phyloP scores from a whole-genome alignment of 2,888 invertebrate species.

The Catocala sponsa region DNA sequence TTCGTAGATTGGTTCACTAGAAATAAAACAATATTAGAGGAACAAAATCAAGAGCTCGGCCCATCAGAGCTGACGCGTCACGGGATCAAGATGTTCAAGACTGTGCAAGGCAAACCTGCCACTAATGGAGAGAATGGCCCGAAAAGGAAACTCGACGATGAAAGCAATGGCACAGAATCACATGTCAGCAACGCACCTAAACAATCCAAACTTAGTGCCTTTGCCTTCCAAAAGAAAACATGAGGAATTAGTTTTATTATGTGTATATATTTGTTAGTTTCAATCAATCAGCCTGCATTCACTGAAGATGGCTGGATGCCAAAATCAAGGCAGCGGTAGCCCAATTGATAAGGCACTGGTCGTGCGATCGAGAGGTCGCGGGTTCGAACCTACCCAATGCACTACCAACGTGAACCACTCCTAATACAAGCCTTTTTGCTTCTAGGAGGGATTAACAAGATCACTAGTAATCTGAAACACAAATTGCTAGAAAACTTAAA shows the following conservation, averaged over 20 bases:
- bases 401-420: too few species aligned
- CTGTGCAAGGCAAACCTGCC: constrained; percentile 61
- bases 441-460: too few species aligned
- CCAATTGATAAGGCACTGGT: too few species aligned
- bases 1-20: constrained; percentile 89
- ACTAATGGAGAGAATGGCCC: constrained; percentile 56
- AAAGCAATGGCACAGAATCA: constrained; percentile 56
- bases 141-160: constrained; percentile 77
- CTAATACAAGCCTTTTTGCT: too few species aligned
- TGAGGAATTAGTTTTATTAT: constrained; percentile 32
- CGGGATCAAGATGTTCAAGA: constrained; percentile 85
- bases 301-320: too few species aligned
- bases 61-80: constrained; percentile 87
- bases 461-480: too few species aligned
- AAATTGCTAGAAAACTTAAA: too few species aligned
- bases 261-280: constrained; percentile 16
- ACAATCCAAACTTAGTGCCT: constrained; percentile 84
- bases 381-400: too few species aligned
- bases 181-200: constrained; percentile 71
- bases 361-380: too few species aligned
- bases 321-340: too few species aligned
- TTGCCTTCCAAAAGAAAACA: constrained; percentile 78
- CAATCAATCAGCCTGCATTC: too few species aligned
- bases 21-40: constrained; percentile 86
- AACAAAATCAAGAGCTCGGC: constrained; percentile 85